Evolutionary conservation across 1,140 invertebrate species (phyloP).

Genomic region (Charaxes varanes): DNA sequence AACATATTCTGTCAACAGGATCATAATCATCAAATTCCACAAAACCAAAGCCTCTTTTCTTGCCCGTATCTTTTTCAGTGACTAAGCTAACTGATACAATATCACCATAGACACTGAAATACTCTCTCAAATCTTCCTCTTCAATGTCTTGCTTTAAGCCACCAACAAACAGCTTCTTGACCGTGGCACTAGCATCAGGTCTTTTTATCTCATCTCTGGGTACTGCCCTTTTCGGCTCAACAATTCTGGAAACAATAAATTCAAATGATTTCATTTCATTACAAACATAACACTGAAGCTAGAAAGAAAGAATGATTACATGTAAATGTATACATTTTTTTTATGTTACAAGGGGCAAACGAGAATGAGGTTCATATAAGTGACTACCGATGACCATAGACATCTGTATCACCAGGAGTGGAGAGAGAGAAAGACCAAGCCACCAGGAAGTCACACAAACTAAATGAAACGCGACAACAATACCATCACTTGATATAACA

Average conservation of each 20-base stretch:
- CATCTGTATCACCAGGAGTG: too few species aligned
- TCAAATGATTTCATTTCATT: constrained; percentile 5
- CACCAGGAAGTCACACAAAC: too few species aligned
- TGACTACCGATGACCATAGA: too few species aligned
- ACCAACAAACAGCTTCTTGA: constrained; percentile 96
- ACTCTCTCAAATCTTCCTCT: constrained; percentile 88
- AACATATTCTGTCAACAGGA: constrained; percentile 94
- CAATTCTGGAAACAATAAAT: constrained; percentile 77
- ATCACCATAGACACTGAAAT: constrained; percentile 89
- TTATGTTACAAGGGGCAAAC: too few species aligned
- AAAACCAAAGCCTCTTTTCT: constrained; percentile 95
- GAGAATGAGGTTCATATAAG: too few species aligned
- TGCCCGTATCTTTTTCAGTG: constrained; percentile 92
- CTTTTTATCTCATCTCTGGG: constrained; percentile 93
- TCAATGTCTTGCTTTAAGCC: constrained; percentile 92
- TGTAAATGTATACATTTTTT: too few species aligned
- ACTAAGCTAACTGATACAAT: constrained; percentile 90
- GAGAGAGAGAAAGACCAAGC: too few species aligned
- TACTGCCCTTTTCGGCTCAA: constrained; percentile 97
- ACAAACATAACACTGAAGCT: not conserved
- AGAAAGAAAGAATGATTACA: too few species aligned
- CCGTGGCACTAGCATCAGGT: constrained; percentile 93
- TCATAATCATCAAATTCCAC: constrained; percentile 98
- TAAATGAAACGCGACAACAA: too few species aligned
- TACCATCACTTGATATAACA: too few species aligned